Conservation (phyloP, 2,113 vertebrate genomes). For the Alligator sinensis region DNA sequence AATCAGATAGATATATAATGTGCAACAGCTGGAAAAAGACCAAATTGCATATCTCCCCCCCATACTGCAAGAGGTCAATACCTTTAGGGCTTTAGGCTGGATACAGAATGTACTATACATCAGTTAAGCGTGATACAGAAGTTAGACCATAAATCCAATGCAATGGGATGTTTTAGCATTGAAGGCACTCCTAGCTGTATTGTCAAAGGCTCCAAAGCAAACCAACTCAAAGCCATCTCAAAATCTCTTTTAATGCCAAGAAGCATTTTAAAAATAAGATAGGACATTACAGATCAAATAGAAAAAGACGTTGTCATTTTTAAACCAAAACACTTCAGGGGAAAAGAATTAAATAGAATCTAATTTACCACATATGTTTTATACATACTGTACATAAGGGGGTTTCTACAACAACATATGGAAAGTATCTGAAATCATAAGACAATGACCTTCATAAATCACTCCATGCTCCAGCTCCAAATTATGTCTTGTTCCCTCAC, state of each 20-base stretch:
- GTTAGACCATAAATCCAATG: constrained; percentile 74
- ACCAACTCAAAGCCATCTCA: constrained; percentile 45
- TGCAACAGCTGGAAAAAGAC: constrained; percentile 64
- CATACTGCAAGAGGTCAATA: constrained; percentile 46
- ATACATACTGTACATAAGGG: constrained; percentile 75
- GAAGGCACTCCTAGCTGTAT: constrained; percentile 33
- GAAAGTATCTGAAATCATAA: constrained; percentile 84
- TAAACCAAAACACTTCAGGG: constrained; percentile 75
- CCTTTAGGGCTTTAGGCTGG: constrained; percentile 9
- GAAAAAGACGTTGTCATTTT: constrained; percentile 72
- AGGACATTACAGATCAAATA: constrained; percentile 59
- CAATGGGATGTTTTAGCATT: constrained; percentile 50
- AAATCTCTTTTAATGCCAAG: constrained; percentile 55
- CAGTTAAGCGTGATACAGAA: constrained; percentile 71
- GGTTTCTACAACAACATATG: constrained; percentile 81
- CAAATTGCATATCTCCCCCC: constrained; percentile 41
- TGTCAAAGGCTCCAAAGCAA: constrained; percentile 29
- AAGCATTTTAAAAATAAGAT: constrained; percentile 29
- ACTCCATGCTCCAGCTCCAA: constrained; percentile 79
- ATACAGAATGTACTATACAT: not conserved
- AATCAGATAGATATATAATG: constrained; percentile 72
- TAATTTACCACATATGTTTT: constrained; percentile 83
- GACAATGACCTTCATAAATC: constrained; percentile 87
- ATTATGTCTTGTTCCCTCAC: constrained; percentile 80
- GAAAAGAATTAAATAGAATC: constrained; percentile 73